Evolutionary conservation across 2,113 vertebrate species (phyloP).

Genomic region (Gadus macrocephalus): DNA sequence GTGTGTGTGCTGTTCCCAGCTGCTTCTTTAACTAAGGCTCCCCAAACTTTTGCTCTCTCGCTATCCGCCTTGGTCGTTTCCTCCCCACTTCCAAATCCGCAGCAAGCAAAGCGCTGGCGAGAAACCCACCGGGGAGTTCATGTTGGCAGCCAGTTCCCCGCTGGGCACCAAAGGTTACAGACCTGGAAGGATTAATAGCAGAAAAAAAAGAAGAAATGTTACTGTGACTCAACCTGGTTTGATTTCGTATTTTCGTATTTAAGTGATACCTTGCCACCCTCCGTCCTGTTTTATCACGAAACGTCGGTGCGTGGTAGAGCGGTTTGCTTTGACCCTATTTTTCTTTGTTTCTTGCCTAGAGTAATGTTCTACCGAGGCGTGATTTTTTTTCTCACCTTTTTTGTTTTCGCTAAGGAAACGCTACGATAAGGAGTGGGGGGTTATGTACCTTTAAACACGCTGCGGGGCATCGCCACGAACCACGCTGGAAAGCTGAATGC

Average conservation of each 20-base stretch:
- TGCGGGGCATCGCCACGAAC: slow-evolving; percentile 20
- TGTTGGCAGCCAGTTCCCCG: slow-evolving; percentile 44
- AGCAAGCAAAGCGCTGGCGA: slow-evolving; percentile 49
- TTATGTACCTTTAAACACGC: slow-evolving; percentile 2
- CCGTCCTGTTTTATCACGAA: slow-evolving; percentile 41
- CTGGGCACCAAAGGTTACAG: slow-evolving; percentile 45
- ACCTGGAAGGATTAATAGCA: slow-evolving; percentile 44
- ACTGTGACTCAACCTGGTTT: slow-evolving; percentile 52
- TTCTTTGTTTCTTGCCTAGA: slow-evolving; percentile 38
- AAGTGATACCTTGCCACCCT: slow-evolving; percentile 21
- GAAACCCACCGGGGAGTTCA: slow-evolving; percentile 34
- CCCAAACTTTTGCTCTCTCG: slow-evolving; percentile 40
- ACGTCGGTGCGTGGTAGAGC: slow-evolving; percentile 40
- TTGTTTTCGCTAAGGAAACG: slow-evolving; percentile 30
- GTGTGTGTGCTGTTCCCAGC: slow-evolving; percentile 21
- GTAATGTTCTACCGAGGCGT: slow-evolving; percentile 32
- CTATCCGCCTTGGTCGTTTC: slow-evolving; percentile 25
- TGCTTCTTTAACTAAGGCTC: slow-evolving; percentile 56
- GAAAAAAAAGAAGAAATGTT: slow-evolving; percentile 58
- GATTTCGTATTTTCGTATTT: slow-evolving; percentile 38
- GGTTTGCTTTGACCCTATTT: slow-evolving; percentile 27
- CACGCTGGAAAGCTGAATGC: not conserved
- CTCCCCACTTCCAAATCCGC: not conserved
- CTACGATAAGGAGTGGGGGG: not conserved
- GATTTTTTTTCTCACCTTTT: slow-evolving; percentile 8